phyloP scores from a whole-genome alignment of 2,888 invertebrate species.

The Parnassius glacialis region DNA sequence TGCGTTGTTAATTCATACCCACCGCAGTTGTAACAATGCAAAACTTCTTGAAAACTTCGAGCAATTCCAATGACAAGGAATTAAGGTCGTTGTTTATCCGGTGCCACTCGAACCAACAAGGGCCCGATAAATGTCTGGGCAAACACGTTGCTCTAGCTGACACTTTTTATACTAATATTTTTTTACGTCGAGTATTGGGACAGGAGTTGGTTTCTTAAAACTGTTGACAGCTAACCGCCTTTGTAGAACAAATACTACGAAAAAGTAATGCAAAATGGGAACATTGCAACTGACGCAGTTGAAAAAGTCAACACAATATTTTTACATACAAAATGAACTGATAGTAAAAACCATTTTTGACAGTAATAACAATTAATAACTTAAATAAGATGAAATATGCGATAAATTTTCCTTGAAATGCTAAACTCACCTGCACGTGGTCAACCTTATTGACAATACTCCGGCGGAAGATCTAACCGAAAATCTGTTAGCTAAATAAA shows the following conservation, averaged over 20 bases:
- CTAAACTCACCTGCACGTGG: too few relatives aligned
- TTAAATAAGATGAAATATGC: too few relatives aligned
- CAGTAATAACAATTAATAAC: too few relatives aligned
- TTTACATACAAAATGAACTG: too few relatives aligned
- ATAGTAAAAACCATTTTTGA: too few relatives aligned
- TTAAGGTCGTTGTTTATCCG: constrained; percentile 46
- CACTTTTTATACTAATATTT: constrained; percentile 53
- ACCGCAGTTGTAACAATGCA: constrained; percentile 52
- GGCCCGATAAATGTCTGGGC: constrained; percentile 59
- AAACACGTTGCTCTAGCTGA: constrained; percentile 55
- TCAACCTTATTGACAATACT: too few relatives aligned
- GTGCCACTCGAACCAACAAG: constrained; percentile 64
- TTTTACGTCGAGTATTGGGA: constrained; percentile 42
- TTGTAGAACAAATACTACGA: not conserved
- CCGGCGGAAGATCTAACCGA: too few relatives aligned
- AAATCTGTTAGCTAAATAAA: too few relatives aligned
- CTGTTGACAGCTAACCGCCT: constrained; percentile 40
- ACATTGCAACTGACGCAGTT: not conserved
- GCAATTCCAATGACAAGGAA: constrained; percentile 54
- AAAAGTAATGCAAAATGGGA: constrained; percentile 12
- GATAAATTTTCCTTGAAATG: too few relatives aligned
- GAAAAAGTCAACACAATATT: too few relatives aligned
- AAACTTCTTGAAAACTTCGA: constrained; percentile 50
- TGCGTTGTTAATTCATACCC: constrained; percentile 34
- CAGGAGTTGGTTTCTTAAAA: constrained; percentile 48